Percentiles rank a stretch among this genome's conserved stretches.
These are phyloP conservation scores for Tyria jacobaeae DNA, from an alignment of 2,888 invertebrate genomes.

Conservation along the genomic window DNA sequence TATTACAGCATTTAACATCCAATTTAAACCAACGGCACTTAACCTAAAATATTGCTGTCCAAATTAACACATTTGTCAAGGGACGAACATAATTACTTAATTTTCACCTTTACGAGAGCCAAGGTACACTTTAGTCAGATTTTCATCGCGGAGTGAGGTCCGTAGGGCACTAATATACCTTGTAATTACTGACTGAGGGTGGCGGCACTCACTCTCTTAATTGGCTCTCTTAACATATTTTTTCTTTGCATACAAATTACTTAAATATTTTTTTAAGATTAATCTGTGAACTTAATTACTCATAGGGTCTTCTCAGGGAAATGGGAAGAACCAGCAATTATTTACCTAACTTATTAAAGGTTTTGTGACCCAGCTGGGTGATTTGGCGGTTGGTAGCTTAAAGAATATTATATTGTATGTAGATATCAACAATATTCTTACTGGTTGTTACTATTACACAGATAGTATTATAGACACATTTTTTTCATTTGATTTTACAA, in stretches of 20 bases:
- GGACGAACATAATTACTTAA: constrained; percentile 17
- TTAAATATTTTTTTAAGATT: not conserved
- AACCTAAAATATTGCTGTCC: constrained; percentile 2
- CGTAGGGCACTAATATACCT: constrained; percentile 11
- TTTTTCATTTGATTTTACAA: too few species aligned
- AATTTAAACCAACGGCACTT: constrained; percentile 2
- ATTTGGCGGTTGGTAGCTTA: too few species aligned
- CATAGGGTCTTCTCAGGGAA: too few species aligned
- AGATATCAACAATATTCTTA: too few species aligned
- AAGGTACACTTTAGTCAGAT: not conserved
- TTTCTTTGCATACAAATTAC: not conserved
- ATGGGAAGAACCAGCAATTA: too few species aligned
- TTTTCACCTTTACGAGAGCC: constrained; percentile 15
- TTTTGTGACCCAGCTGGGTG: too few species aligned
- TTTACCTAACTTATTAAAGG: too few species aligned
- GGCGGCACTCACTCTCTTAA: not conserved
- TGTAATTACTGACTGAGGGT: constrained; percentile 10
- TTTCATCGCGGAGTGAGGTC: not conserved
- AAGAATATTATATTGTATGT: too few species aligned
- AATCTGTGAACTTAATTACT: not conserved
- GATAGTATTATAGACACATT: too few species aligned
- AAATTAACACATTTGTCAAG: constrained; percentile 17
- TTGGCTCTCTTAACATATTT: not conserved
- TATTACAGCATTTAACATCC: not conserved
- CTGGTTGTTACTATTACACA: too few species aligned